Base-by-base conservation (phyloP, 1,140 invertebrate species). In the Dryas iulia region DNA sequence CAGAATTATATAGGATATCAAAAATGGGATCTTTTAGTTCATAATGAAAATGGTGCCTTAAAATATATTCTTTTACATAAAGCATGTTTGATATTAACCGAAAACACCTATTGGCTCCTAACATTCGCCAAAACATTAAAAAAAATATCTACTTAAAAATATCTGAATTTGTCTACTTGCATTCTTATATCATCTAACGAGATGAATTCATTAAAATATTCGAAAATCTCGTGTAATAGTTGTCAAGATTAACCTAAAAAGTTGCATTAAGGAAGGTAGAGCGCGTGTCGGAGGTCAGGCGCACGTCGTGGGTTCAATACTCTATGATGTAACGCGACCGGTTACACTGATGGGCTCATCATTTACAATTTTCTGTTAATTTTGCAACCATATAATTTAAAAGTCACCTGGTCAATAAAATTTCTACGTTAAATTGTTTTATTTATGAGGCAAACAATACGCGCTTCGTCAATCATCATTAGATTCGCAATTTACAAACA, bases 201-300 rank as follows among this genome's bases (percentile, higher is more conserved):
- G 18, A 1, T 21, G 18, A 6, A 21, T 47, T 21, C 0, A 21
- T 47, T 47, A 47, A 47, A 47, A 47, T 47, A 47, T 47, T 60
- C 73, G 53, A 74, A 28, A 35, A 59, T 53, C 47, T 69, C 69
- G 59, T 56, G 57, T 53, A 73, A 71, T 59, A 53, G 47, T 71
- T 69, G 62, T 62, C 56, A 71, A 73, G 69, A 77, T 77, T 84
- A 78, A 86, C 83, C 82, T 65, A 79, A 82, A 85, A 85, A 73
- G 60, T 26, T 71, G 30, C 58, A 30, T 64, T 75, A 73, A 81
- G 82, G 74, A 78, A 86, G 77, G 73, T 76, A 79, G 67, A 62
- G 62, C 65, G 66, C 65, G 76, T 78, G 83, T 82, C 83, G 74
- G 77, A 84, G 84, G 82, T 89, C 84, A 84, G 7, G 63, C 77